These are phyloP conservation scores for Drosophila prostipennis DNA, from an alignment of 2,888 invertebrate species.

Conservation along the genomic window DNA sequence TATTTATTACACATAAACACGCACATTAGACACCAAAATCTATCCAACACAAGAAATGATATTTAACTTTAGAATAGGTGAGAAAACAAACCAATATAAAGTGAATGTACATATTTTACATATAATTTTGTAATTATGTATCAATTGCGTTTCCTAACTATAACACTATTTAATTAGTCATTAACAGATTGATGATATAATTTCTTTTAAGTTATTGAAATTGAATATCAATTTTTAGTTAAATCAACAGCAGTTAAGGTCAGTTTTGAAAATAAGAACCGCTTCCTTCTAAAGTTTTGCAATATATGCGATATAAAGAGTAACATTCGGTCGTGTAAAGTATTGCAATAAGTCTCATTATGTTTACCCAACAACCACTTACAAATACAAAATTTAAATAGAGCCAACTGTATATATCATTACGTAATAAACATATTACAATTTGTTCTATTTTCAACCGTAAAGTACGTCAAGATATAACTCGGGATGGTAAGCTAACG, in stretches of 20 bases:
- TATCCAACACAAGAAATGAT: constrained; percentile 29
- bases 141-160: constrained; percentile 63
- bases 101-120: constrained; percentile 66
- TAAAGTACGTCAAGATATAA: constrained; percentile 1
- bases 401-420: constrained; percentile 60
- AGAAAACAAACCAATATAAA: constrained; percentile 32
- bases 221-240: constrained; percentile 26
- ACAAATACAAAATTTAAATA: constrained; percentile 38
- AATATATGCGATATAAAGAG: constrained; percentile 22
- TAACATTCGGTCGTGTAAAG: constrained; percentile 38
- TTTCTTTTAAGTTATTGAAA: constrained; percentile 34
- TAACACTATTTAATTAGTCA: constrained; percentile 19
- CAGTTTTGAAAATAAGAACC: constrained; percentile 24
- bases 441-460: constrained; percentile 37
- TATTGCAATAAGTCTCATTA: constrained; percentile 68
- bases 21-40: constrained; percentile 37
- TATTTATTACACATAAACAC: constrained; percentile 65
- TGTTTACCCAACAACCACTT: constrained; percentile 49
- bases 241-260: constrained; percentile 19
- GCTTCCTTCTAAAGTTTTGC: constrained; percentile 24
- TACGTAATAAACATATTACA: constrained; percentile 39
- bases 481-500: not conserved
- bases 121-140: constrained; percentile 78
- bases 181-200: constrained; percentile 18
- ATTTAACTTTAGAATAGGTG: constrained; percentile 28